Evolutionary conservation across 2,797 vertebrate genomes (phyloP), one percentile per base, ranked within the genome.

Genomic region (Alca torda): DNA sequence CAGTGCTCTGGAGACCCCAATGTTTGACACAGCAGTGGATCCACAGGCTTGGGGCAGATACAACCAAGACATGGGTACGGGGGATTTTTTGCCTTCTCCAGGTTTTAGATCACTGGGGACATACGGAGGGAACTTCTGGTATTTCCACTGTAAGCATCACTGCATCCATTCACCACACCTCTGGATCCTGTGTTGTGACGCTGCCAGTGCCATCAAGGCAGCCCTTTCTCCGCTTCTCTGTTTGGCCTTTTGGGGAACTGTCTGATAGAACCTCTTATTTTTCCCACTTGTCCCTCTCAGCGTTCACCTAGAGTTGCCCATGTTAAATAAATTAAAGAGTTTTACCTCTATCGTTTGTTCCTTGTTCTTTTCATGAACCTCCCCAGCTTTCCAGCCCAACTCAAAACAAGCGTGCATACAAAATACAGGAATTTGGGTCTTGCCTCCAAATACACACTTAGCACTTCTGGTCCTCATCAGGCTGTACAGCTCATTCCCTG

Each of bases 91-190:
- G 24, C n/a, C 8, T 33, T 41, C 19, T 13, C 18, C 45, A 25
- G 30, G 13, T 53, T 74, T 69, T 69, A 46, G 51, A 16, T 64
- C 23, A n/a, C 57, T 16, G 43, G 31, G 45, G 43, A 43, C 20
- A 4, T 4, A 17, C 0, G 24, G 53, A 5, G 5, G n/a, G 23
- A 75, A 37, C 24, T 67, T 72, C 7, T 4, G 26, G 1, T 48
- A 14, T 24, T 53, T 80, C 7, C 50, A 31, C 9, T 16, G 12
- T 53, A 28, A 59, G 33, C 57, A 67, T 51, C 11, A 8, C 77
- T 39, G 60, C 46, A 25, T 31, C 83, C 5, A 1, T 63, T 61
- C n/a, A 30, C 18, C 33, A 8, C 16, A 6, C 6, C 3, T 50
- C 28, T 4, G 28, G 51, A 24, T 70, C 31, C 23, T 33, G 54